Percentiles rank a stretch among this genome's conserved stretches.
phyloP scores from a whole-genome alignment of 2,888 invertebrate species.

The Heliconius aoede region DNA sequence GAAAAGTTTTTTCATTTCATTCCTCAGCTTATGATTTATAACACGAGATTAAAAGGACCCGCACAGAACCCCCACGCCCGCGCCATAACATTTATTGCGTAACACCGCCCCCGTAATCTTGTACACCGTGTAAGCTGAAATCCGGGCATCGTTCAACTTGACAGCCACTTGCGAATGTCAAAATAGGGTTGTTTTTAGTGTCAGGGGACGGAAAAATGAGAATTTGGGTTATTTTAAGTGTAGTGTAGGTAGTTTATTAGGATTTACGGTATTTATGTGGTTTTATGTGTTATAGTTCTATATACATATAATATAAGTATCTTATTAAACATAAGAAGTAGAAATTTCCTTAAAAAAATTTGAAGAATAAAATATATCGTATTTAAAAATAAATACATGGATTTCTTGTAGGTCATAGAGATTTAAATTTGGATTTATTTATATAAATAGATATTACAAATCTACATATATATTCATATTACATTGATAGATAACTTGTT shows the following conservation, averaged over 20 bases:
- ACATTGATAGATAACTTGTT: no score
- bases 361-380: no score
- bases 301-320: no score
- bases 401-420: no score
- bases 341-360: no score
- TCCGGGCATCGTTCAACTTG: slow-evolving; percentile 69
- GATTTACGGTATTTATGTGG: slow-evolving; percentile 28
- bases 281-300: not conserved
- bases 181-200: slow-evolving; percentile 63
- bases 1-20: slow-evolving; percentile 37
- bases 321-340: no score
- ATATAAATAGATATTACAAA: no score
- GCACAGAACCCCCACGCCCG: slow-evolving; percentile 64
- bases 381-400: no score
- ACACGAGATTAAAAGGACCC: slow-evolving; percentile 68
- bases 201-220: slow-evolving; percentile 49
- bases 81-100: slow-evolving; percentile 70
- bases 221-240: slow-evolving; percentile 26
- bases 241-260: slow-evolving; percentile 36
- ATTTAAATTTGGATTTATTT: no score
- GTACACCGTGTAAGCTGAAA: slow-evolving; percentile 69
- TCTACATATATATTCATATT: no score
- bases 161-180: slow-evolving; percentile 72
- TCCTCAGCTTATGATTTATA: slow-evolving; percentile 32
- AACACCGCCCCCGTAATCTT: slow-evolving; percentile 69